phyloP scores from a whole-genome alignment of 2,888 invertebrate species.

The Drosophila gaucha region DNA sequence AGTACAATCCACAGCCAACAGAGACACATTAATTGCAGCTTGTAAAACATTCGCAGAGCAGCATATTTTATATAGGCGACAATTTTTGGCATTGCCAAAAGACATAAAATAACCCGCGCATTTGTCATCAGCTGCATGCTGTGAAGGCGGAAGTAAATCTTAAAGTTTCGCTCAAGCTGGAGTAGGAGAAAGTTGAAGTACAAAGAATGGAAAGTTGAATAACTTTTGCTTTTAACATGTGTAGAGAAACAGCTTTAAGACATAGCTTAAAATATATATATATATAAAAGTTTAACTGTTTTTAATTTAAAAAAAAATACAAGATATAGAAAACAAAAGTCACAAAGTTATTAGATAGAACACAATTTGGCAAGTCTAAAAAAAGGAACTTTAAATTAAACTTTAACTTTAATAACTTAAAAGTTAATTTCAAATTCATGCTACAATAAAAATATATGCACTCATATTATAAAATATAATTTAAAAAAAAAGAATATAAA shows the following conservation, averaged over 20 bases:
- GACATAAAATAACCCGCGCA: slow-evolving; percentile 19
- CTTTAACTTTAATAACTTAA: no score
- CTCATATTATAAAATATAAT: no score
- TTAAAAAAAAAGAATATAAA: no score
- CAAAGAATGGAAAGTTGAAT: background rate
- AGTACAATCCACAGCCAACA: slow-evolving; percentile 34
- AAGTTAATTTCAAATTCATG: no score
- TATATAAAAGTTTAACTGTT: background rate
- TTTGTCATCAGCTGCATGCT: slow-evolving; percentile 27
- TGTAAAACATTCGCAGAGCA: slow-evolving; percentile 47
- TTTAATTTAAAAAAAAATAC: background rate
- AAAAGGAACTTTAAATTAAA: no score
- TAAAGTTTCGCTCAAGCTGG: background rate
- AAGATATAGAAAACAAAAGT: no score
- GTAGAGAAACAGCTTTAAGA: no score
- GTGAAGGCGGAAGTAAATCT: background rate
- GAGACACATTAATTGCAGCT: slow-evolving; percentile 61
- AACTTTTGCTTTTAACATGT: slow-evolving; percentile 1
- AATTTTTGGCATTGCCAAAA: slow-evolving; percentile 10
- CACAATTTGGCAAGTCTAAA: no score
- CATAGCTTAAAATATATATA: background rate
- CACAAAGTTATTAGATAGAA: no score
- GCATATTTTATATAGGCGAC: slow-evolving; percentile 29
- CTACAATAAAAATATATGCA: no score
- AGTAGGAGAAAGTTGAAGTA: background rate